Percentiles rank a stretch among this genome's conserved stretches.
Evolutionary conservation across 2,888 invertebrate species (phyloP).

Genomic region (Eucera pruinosa): DNA sequence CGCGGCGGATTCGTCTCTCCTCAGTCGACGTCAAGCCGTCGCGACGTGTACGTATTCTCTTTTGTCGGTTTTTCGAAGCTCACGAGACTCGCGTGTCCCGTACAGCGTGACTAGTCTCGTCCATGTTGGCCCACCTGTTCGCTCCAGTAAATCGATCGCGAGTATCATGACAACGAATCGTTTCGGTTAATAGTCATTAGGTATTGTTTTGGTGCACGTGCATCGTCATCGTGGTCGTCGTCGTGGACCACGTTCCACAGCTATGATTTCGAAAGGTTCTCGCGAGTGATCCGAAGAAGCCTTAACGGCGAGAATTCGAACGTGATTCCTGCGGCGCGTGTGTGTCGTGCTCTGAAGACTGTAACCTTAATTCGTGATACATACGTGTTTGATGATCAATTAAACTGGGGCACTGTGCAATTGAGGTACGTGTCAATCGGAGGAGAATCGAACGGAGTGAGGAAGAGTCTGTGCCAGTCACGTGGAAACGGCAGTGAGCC

Average conservation of each 20-base stretch:
- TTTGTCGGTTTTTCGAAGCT: slow-evolving; percentile 63
- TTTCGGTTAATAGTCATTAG: not conserved
- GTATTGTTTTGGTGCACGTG: slow-evolving; percentile 7
- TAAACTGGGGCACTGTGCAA: slow-evolving; percentile 28
- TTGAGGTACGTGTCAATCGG: not conserved
- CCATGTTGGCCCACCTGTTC: slow-evolving; percentile 78
- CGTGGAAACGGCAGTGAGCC: slow-evolving; percentile 14
- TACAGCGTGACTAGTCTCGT: slow-evolving; percentile 67
- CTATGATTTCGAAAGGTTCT: not conserved
- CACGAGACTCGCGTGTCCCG: slow-evolving; percentile 72
- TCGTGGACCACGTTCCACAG: too few species aligned
- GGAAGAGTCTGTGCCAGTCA: slow-evolving; percentile 16
- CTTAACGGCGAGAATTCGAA: too few species aligned
- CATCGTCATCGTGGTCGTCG: too few species aligned
- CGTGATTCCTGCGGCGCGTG: too few species aligned
- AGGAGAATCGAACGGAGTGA: slow-evolving; percentile 8
- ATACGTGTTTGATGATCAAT: too few species aligned
- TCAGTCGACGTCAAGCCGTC: slow-evolving; percentile 84
- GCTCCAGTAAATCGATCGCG: slow-evolving; percentile 58
- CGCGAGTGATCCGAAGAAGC: not conserved
- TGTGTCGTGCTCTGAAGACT: slow-evolving; percentile 7
- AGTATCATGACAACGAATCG: slow-evolving; percentile 11
- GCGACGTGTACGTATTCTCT: slow-evolving; percentile 79
- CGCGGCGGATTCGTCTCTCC: slow-evolving; percentile 74
- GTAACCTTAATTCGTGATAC: too few species aligned